Conservation (phyloP, 2,113 vertebrate genomes). For the Esox niger region DNA sequence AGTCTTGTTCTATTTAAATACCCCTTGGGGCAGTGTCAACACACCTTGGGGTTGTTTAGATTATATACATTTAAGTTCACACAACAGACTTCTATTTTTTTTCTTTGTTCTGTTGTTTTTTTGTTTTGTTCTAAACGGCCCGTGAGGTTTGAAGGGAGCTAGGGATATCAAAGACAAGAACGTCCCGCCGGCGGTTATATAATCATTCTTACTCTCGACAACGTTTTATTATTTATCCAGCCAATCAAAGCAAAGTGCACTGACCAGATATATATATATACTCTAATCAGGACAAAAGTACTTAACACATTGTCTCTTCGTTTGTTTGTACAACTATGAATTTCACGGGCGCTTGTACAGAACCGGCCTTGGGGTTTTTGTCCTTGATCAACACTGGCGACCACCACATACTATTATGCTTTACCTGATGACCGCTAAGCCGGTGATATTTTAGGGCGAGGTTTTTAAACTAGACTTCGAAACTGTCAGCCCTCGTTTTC, state of each 20-base stretch:
- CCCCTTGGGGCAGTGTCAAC: constrained; percentile 22
- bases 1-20: no score
- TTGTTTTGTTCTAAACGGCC: constrained; percentile 21
- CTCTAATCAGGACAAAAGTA: constrained; percentile 68
- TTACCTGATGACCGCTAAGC: constrained; percentile 40
- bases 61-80: constrained; percentile 36
- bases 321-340: constrained; percentile 48
- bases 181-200: background rate
- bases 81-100: constrained; percentile 24
- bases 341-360: constrained; percentile 25
- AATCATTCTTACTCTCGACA: constrained; percentile 7
- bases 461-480: constrained; percentile 29
- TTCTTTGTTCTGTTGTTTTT: constrained; percentile 2
- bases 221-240: constrained; percentile 63
- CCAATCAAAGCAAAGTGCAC: constrained; percentile 69
- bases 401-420: constrained; percentile 32
- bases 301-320: constrained; percentile 50
- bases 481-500: constrained; percentile 33
- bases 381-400: constrained; percentile 38
- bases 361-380: constrained; percentile 49
- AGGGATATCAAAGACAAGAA: constrained; percentile 28
- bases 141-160: constrained; percentile 44
- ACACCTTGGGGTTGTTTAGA: constrained; percentile 27
- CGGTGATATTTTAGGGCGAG: constrained; percentile 27
- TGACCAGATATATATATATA: constrained; percentile 64